These are phyloP conservation scores for Euplagia quadripunctaria DNA, from an alignment of 2,888 invertebrate species.

Conservation along the genomic window DNA sequence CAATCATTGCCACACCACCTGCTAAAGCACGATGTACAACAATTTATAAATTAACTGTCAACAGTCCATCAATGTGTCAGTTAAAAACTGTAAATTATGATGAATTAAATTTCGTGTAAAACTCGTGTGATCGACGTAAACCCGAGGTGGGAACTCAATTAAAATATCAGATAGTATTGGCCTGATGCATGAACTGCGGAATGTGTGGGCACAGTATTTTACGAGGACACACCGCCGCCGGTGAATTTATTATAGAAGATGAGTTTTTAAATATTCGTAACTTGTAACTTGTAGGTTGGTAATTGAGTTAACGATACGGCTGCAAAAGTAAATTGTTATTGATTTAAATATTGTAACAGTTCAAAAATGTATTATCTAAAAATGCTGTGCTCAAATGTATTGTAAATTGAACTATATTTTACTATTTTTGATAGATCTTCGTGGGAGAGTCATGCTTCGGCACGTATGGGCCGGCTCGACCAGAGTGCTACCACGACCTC, in stretches of 20 bases:
- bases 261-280: neutral
- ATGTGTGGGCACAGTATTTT: neutral
- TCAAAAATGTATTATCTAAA: too few relatives aligned
- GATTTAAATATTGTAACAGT: too few relatives aligned
- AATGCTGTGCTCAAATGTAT: too few relatives aligned
- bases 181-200: slow-evolving; percentile 17
- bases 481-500: too few relatives aligned
- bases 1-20: neutral
- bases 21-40: slow-evolving; percentile 57
- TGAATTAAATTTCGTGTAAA: slow-evolving; percentile 71
- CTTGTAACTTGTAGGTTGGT: neutral
- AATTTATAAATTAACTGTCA: slow-evolving; percentile 63
- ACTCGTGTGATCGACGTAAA: slow-evolving; percentile 53
- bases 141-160: slow-evolving; percentile 63
- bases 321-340: too few relatives aligned
- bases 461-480: too few relatives aligned
- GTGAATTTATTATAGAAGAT: neutral
- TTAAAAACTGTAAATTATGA: slow-evolving; percentile 68
- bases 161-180: slow-evolving; percentile 62
- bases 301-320: too few relatives aligned
- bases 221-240: neutral
- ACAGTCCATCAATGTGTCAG: slow-evolving; percentile 64
- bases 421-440: too few relatives aligned
- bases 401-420: too few relatives aligned
- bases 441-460: too few relatives aligned